These are phyloP conservation scores for Cerastis rubricosa DNA, from an alignment of 2,888 invertebrate genomes.

Conservation along the genomic window DNA sequence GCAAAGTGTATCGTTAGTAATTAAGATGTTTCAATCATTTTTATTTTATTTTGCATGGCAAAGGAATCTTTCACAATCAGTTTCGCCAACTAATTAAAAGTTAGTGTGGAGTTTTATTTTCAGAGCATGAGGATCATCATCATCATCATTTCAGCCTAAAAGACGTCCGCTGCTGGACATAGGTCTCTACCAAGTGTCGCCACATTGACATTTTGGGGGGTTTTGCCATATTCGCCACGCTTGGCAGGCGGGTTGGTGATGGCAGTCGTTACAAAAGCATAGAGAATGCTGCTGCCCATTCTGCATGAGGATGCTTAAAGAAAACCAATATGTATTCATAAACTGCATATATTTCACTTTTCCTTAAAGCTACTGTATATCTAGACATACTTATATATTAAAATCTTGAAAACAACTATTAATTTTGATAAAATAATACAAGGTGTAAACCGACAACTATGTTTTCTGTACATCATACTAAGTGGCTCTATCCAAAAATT, in stretches of 20 bases:
- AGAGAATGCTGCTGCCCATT: no score
- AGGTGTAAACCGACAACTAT: neutral
- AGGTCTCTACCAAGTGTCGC: no score
- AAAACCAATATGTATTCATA: neutral
- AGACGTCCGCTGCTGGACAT: no score
- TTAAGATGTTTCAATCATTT: neutral
- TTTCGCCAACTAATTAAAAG: neutral
- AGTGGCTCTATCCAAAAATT: neutral
- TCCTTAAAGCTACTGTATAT: neutral
- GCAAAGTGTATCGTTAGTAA: neutral
- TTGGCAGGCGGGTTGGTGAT: no score
- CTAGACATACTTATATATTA: neutral
- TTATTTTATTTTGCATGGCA: neutral
- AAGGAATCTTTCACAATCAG: neutral
- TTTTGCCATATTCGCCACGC: no score
- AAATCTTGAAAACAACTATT: neutral
- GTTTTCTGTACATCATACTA: neutral
- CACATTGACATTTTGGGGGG: no score
- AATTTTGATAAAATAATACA: neutral
- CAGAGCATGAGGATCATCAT: neutral
- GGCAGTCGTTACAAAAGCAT: no score
- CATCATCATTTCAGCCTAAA: no score
- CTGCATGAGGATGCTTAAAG: neutral
- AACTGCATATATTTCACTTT: neutral
- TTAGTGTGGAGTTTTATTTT: constrained; percentile 2